Percentiles rank a stretch among this genome's conserved stretches.
These are phyloP conservation scores for Eupithecia dodoneata DNA, from an alignment of 2,888 invertebrate species.

Conservation along the genomic window DNA sequence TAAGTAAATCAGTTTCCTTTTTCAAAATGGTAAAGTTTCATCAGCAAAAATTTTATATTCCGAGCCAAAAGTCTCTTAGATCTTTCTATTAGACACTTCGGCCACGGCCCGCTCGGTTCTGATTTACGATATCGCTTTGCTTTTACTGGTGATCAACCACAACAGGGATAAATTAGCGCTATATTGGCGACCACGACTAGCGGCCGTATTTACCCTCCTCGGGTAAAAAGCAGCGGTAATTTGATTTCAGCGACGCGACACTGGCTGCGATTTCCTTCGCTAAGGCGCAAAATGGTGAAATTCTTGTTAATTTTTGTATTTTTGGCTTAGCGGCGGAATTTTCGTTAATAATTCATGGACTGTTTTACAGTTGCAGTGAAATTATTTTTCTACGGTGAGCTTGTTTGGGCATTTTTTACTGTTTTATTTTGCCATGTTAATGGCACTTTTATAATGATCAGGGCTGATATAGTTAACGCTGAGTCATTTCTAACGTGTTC, in stretches of 20 bases:
- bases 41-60: too few species aligned
- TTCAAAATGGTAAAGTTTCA: too few species aligned
- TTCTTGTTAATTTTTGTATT: conserved; percentile 18
- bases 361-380: not conserved
- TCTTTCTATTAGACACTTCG: too few species aligned
- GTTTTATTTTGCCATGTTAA: too few species aligned
- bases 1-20: too few species aligned
- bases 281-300: conserved; percentile 18
- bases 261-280: conserved; percentile 18
- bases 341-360: not conserved
- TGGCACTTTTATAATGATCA: too few species aligned
- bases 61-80: too few species aligned
- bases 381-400: not conserved
- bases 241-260: conserved; percentile 16
- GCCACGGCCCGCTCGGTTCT: not conserved
- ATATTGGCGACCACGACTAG: conserved; percentile 70
- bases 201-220: conserved; percentile 61
- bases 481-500: too few species aligned
- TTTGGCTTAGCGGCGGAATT: not conserved
- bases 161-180: conserved; percentile 69
- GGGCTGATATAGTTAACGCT: too few species aligned
- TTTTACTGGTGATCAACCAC: conserved; percentile 26
- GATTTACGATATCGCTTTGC: conserved; percentile 29
- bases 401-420: too few species aligned
- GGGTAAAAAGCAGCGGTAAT: conserved; percentile 36